Percentiles rank a stretch among this genome's conserved stretches.
Conservation (phyloP, 2,113 vertebrate species). For the Cryptomyrus ogoouensis region DNA sequence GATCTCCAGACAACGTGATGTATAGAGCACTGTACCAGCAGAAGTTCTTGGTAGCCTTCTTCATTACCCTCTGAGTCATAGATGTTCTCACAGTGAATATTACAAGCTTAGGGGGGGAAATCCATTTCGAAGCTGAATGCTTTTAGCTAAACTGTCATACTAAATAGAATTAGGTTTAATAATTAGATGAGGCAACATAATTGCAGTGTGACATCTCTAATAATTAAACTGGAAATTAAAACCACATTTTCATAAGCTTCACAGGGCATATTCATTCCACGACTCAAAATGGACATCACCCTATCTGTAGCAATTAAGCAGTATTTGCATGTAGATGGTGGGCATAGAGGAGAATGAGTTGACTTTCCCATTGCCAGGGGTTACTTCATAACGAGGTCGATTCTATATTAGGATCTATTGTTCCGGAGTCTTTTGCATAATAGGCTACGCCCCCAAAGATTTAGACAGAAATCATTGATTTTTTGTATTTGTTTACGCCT, state of each 20-base stretch:
- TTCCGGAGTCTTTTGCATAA: not conserved
- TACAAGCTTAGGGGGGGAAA: not conserved
- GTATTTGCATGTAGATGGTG: conserved; percentile 35
- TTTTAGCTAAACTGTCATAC: conserved; percentile 31
- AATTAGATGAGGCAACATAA: conserved; percentile 29
- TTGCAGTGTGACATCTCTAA: conserved; percentile 47
- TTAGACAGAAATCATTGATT: not conserved
- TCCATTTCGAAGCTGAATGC: conserved; percentile 7
- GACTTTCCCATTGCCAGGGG: conserved; percentile 21
- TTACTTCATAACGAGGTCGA: conserved; percentile 9
- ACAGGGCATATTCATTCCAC: conserved; percentile 35
- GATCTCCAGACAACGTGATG: not conserved
- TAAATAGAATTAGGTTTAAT: conserved; percentile 26
- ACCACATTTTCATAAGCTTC: conserved; percentile 34
- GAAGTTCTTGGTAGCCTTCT: not conserved
- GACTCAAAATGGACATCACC: conserved; percentile 42
- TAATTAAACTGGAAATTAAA: conserved; percentile 41
- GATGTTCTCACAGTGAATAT: not conserved
- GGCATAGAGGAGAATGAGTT: conserved; percentile 18
- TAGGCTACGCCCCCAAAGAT: not conserved
- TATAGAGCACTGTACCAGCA: not conserved
- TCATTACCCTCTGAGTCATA: not conserved
- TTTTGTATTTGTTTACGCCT: not conserved
- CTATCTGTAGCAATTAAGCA: conserved; percentile 47
- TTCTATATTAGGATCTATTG: not conserved